Evolutionary conservation across 2,888 invertebrate species (phyloP).

Genomic region (Candidula unifasciata): DNA sequence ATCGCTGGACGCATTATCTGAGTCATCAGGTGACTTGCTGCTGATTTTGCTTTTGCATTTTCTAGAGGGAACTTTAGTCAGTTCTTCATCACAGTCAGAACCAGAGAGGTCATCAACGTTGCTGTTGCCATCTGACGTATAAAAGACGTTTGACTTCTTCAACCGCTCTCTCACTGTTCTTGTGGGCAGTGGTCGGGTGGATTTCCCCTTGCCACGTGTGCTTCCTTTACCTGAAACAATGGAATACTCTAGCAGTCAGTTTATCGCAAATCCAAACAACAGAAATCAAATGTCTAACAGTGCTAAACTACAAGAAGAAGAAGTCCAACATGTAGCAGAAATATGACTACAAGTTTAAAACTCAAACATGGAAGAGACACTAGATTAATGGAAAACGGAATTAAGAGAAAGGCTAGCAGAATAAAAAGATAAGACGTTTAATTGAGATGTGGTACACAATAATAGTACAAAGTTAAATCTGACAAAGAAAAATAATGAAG

Average conservation of each 20-base stretch:
- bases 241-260: not conserved
- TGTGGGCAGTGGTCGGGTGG: constrained; percentile 16
- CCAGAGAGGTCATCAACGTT: constrained; percentile 39
- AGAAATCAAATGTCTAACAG: too few relatives aligned
- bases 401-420: too few relatives aligned
- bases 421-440: too few relatives aligned
- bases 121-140: constrained; percentile 51
- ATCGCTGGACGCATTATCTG: not conserved
- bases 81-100: constrained; percentile 28
- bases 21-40: not conserved
- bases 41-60: not conserved
- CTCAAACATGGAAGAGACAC: too few relatives aligned
- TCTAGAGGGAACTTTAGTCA: not conserved
- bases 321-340: too few relatives aligned
- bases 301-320: too few relatives aligned
- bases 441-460: too few relatives aligned
- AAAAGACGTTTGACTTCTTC: constrained; percentile 54
- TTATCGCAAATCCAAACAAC: not conserved
- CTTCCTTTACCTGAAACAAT: constrained; percentile 32
- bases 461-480: too few relatives aligned
- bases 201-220: constrained; percentile 41
- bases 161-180: constrained; percentile 41
- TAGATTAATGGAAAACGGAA: too few relatives aligned
- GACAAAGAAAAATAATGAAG: too few relatives aligned
- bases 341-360: too few relatives aligned